phyloP scores from a whole-genome alignment of 1,140 invertebrate species.

The Gryon sp. region DNA sequence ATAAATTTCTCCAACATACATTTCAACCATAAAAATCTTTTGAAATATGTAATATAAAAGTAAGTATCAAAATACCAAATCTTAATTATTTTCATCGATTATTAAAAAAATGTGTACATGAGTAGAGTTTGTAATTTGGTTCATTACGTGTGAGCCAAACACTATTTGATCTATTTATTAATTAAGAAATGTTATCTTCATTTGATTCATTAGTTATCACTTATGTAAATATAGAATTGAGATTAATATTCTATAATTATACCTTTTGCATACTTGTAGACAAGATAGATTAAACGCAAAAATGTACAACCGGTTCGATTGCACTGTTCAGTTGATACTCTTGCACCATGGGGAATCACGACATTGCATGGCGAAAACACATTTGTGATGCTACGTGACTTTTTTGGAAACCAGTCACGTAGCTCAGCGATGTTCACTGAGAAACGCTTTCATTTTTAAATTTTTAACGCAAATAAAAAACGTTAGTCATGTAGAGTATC shows the following conservation, averaged over 20 bases:
- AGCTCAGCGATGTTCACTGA: conserved; percentile 43
- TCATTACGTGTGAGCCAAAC: conserved; percentile 4
- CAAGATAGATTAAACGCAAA: conserved; percentile 10
- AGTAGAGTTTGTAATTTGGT: too few relatives aligned
- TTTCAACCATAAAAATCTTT: too few relatives aligned
- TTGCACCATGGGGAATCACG: conserved; percentile 57
- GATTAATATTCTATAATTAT: conserved; percentile 51
- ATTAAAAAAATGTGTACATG: too few relatives aligned
- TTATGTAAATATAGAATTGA: conserved; percentile 40
- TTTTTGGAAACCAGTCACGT: conserved; percentile 60
- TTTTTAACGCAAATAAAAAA: conserved; percentile 44
- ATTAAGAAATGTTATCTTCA: conserved; percentile 14
- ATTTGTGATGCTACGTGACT: conserved; percentile 58
- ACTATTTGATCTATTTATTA: conserved; percentile 18
- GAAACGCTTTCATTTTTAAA: conserved; percentile 54
- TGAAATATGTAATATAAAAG: too few relatives aligned
- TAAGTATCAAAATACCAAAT: too few relatives aligned
- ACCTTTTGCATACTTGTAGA: conserved; percentile 9
- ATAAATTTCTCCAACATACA: too few relatives aligned
- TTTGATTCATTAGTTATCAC: conserved; percentile 44
- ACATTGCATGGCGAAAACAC: conserved; percentile 55
- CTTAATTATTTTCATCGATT: too few relatives aligned
- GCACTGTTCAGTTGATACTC: conserved; percentile 52
- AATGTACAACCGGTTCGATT: conserved; percentile 58
- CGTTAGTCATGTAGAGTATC: conserved; percentile 10